Evolutionary conservation across 2,113 vertebrate genomes (phyloP).

Genomic region (Calyptomena viridis): DNA sequence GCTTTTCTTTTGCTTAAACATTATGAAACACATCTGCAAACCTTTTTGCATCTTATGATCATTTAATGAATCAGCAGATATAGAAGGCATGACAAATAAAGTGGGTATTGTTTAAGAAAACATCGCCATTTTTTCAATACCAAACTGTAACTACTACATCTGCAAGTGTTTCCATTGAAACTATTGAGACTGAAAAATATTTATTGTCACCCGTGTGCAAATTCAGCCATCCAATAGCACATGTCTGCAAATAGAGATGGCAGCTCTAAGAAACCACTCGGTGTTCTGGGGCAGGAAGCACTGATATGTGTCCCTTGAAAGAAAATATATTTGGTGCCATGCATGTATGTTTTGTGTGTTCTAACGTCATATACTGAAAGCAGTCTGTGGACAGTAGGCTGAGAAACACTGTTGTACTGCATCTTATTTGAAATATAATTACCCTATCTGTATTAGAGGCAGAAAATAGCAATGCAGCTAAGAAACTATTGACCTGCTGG

Average conservation of each 20-base stretch:
- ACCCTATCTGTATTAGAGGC: not conserved
- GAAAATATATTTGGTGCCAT: not conserved
- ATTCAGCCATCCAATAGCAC: not conserved
- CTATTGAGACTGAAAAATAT: not conserved
- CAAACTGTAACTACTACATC: not conserved
- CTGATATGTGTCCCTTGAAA: not conserved
- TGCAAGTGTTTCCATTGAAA: not conserved
- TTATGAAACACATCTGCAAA: not conserved
- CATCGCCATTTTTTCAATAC: not conserved
- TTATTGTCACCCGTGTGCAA: not conserved
- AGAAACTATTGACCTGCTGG: not conserved
- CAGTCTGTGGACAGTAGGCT: not conserved
- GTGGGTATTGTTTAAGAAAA: not conserved
- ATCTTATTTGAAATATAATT: not conserved
- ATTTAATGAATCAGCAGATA: not conserved
- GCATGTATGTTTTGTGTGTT: not conserved
- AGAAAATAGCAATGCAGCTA: not conserved
- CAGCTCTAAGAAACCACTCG: not conserved
- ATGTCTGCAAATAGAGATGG: not conserved
- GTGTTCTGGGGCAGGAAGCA: not conserved
- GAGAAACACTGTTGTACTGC: not conserved
- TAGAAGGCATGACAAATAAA: not conserved
- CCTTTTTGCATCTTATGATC: not conserved
- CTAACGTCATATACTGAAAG: not conserved
- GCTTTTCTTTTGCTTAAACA: not conserved